These are phyloP conservation scores for Paramormyrops kingsleyae DNA, from an alignment of 2,113 vertebrate species.

Conservation along the genomic window DNA sequence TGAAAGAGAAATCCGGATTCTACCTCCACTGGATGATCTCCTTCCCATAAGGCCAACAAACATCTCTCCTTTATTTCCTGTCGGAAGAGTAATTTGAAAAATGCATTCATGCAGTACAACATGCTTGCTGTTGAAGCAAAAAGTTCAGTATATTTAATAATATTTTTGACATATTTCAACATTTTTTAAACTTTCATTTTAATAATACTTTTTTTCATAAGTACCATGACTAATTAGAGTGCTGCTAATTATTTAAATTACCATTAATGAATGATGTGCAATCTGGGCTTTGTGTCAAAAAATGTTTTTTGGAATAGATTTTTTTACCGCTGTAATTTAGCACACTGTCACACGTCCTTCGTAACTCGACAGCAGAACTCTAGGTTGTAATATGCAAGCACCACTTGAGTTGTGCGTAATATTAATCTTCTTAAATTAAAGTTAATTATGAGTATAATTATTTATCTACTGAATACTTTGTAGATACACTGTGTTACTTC, in stretches of 20 bases:
- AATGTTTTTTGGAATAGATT: neutral
- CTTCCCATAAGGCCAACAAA: slow-evolving; percentile 60
- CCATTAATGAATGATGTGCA: neutral
- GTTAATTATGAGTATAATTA: neutral
- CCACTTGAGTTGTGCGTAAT: neutral
- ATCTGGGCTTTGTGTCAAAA: neutral
- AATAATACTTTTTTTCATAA: neutral
- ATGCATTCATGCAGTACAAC: neutral
- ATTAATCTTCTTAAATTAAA: neutral
- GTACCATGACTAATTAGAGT: neutral
- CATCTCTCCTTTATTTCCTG: slow-evolving; percentile 56
- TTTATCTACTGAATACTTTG: neutral
- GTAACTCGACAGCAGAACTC: neutral
- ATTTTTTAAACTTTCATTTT: neutral
- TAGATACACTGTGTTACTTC: neutral
- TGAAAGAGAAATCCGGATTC: neutral
- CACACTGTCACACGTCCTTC: neutral
- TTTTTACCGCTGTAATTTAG: neutral
- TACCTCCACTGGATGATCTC: slow-evolving; percentile 50
- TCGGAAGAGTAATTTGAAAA: neutral
- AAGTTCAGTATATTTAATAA: neutral
- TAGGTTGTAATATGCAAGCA: neutral
- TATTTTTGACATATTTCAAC: neutral
- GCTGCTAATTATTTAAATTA: slow-evolving; percentile 3
- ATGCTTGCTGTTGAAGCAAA: neutral